A percentile compares a stretch with the other conserved stretches of the same genome.
phyloP scores from a whole-genome alignment of 2,797 vertebrate species.

The Sternarchorhynchus goeldii region DNA sequence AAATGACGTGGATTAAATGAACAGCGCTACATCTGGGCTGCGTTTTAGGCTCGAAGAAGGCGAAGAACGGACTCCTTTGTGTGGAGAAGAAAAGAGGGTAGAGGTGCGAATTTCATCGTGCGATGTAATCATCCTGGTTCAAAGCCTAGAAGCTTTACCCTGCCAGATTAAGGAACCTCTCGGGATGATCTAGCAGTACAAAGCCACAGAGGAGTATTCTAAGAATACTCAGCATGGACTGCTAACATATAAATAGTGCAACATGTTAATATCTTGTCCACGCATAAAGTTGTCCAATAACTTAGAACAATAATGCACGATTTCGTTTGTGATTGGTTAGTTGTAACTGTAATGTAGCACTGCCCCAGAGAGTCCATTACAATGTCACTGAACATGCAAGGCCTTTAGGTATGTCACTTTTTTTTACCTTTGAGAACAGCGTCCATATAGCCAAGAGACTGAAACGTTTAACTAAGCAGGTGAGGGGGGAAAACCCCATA shows the following conservation, averaged over 20 bases:
- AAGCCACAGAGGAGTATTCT: conserved; percentile 26
- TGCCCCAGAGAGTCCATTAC: neutral
- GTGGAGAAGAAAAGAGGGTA: neutral
- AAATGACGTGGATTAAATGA: neutral
- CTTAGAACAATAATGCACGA: too few species aligned
- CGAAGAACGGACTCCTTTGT: conserved; percentile 17
- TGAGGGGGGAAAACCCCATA: neutral
- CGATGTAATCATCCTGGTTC: conserved; percentile 28
- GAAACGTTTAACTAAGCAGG: neutral
- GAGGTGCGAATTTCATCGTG: neutral
- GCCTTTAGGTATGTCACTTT: neutral
- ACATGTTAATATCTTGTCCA: neutral
- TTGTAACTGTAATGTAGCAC: neutral
- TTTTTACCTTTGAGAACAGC: neutral
- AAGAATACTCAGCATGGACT: conserved; percentile 28
- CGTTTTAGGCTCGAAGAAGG: neutral
- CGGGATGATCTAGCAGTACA: conserved; percentile 11
- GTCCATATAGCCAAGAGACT: neutral
- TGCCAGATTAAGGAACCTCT: conserved; percentile 19
- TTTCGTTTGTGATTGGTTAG: too few species aligned
- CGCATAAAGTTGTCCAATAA: too few species aligned
- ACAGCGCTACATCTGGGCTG: neutral
- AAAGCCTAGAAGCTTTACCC: conserved; percentile 13
- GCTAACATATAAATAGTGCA: neutral
- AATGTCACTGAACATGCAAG: neutral